Base-by-base conservation (phyloP, 2,113 vertebrate genomes). In the Sebastes fasciatus region DNA sequence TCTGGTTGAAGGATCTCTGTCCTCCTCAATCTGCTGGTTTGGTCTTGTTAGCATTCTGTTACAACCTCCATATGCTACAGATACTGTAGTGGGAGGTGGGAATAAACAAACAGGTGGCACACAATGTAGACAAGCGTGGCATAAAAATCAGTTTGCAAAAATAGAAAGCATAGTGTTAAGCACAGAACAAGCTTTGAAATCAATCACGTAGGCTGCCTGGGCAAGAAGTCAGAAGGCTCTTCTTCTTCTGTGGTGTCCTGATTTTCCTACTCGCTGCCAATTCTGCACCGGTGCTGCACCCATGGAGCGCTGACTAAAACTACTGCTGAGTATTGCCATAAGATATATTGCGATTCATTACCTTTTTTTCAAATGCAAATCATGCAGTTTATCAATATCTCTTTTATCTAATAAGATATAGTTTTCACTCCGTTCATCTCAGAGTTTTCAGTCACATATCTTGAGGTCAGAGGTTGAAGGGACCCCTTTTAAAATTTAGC, bases 201-300 rank as follows among this genome's bases (percentile, higher is more conserved):
- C 42, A 55, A 4, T 66, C 6, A 46, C 45, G 19, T 62, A 23
- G 34, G 43, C 48, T 11, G 34, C 1, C 4, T 11, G 34, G 19
- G 6, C 19, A 0, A 13, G 10, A 51, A 19, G 40, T 16, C 46
- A 43, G n/a, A 46, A 46, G n/a, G 6, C 62, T 66, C 49, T 66
- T 52, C 49, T 66, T 51, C 58, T 75, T 60, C 58, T 60, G 57
- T 62, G 40, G 51, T 57, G n/a, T 46, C 16, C 54, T 57, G 54
- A 57, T 57, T 57, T 52, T 52, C 43, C 19, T 21, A 45, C n/a
- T 40, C 1, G 12, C 42, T 72, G 1, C 26, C 19, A 10, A 34
- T 75, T 75, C 17, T 16, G 46, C 16, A 40, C 4, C 46, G 51
- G 6, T 34, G 26, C 26, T 34, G 26, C 26, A 34, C 3, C 3